These are phyloP conservation scores for Ooceraea biroi DNA, from an alignment of 1,140 invertebrate species.

Conservation along the genomic window DNA sequence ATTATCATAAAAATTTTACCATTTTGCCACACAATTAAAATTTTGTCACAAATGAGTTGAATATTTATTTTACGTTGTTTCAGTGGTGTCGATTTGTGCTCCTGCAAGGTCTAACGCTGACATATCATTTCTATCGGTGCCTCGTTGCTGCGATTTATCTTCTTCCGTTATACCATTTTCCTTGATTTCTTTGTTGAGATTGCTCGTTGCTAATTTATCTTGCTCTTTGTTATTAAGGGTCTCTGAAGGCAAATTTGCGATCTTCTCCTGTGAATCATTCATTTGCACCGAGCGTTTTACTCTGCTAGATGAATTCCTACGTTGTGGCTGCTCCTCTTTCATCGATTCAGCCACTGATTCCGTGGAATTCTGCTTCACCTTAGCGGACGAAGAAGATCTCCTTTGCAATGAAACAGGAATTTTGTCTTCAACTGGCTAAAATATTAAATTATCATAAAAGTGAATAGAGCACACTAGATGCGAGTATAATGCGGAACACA, in stretches of 20 bases:
- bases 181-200: conserved; percentile 32
- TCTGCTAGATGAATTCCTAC: conserved; percentile 49
- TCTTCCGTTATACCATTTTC: conserved; percentile 37
- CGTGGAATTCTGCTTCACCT: conserved; percentile 63
- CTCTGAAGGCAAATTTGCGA: not conserved
- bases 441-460: not conserved
- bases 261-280: conserved; percentile 23
- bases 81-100: conserved; percentile 44
- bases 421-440: conserved; percentile 49
- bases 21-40: too few species aligned
- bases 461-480: not conserved
- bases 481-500: not conserved
- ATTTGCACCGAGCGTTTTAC: not conserved
- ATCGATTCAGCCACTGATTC: not conserved
- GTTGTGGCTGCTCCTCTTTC: conserved; percentile 39
- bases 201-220: conserved; percentile 22
- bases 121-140: conserved; percentile 7
- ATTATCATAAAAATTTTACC: not conserved
- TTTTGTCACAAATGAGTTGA: not conserved
- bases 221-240: conserved; percentile 13
- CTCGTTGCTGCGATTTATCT: conserved; percentile 33
- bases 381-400: conserved; percentile 59
- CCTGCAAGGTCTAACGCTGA: conserved; percentile 11
- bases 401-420: conserved; percentile 52
- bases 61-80: conserved; percentile 62